A percentile compares a stretch with the other conserved stretches of the same genome.
Conservation (phyloP, 2,888 invertebrate genomes). For the Agonum fuliginosum region DNA sequence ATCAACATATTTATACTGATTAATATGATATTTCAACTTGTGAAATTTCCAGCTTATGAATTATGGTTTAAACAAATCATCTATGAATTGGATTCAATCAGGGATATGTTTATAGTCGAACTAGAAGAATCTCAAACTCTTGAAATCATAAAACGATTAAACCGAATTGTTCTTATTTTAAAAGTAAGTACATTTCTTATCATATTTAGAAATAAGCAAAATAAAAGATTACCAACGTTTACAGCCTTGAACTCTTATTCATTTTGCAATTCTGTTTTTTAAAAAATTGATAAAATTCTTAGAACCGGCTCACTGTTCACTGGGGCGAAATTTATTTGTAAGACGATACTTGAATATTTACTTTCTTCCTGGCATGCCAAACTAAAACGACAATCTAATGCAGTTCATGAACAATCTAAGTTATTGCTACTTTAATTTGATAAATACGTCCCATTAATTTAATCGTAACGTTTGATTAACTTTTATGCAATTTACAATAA, state of each 20-base stretch:
- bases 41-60: slow-evolving; percentile 88
- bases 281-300: slow-evolving; percentile 40
- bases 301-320: slow-evolving; percentile 36
- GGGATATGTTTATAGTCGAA: slow-evolving; percentile 83
- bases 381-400: not conserved
- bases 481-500: no score
- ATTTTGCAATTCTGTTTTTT: slow-evolving; percentile 23
- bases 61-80: slow-evolving; percentile 99
- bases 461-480: no score
- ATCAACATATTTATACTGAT: not conserved
- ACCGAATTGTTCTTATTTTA: slow-evolving; percentile 93
- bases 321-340: slow-evolving; percentile 50
- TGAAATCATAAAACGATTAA: slow-evolving; percentile 92
- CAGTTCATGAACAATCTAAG: no score
- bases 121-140: slow-evolving; percentile 94
- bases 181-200: slow-evolving; percentile 77
- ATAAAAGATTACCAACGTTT: slow-evolving; percentile 16
- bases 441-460: no score
- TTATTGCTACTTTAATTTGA: no score
- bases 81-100: slow-evolving; percentile 95
- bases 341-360: slow-evolving; percentile 31
- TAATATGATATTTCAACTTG: no score
- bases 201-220: not conserved
- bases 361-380: slow-evolving; percentile 34
- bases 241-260: slow-evolving; percentile 45